A percentile compares a stretch with the other conserved stretches of the same genome.
phyloP scores from a whole-genome alignment of 1,140 invertebrate species.

The Ladona fulva region DNA sequence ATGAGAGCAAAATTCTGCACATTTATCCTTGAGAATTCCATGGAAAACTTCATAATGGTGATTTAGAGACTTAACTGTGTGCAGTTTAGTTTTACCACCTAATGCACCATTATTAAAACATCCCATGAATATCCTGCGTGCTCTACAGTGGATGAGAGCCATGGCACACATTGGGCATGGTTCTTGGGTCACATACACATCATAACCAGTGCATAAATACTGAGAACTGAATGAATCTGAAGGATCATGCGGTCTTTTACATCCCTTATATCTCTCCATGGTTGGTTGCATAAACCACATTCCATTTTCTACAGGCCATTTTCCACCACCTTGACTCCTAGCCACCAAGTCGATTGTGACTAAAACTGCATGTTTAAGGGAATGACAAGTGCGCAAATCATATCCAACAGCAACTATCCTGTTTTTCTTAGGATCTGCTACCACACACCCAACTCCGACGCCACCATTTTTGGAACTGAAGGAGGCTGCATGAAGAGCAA shows the following conservation, averaged over 20 bases:
- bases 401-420: constrained; percentile 56
- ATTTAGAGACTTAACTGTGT: constrained; percentile 70
- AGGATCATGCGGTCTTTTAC: neutral
- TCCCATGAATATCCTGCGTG: constrained; percentile 71
- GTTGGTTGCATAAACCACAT: neutral
- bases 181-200: constrained; percentile 72
- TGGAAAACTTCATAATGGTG: constrained; percentile 81
- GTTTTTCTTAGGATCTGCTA: constrained; percentile 55
- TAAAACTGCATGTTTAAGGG: constrained; percentile 78
- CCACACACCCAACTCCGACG: constrained; percentile 44
- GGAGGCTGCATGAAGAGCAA: constrained; percentile 46
- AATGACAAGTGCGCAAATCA: constrained; percentile 51
- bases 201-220: constrained; percentile 85
- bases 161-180: constrained; percentile 92
- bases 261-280: neutral
- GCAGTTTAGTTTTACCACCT: constrained; percentile 59
- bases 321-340: constrained; percentile 67
- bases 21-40: constrained; percentile 24
- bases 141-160: constrained; percentile 83
- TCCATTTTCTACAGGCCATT: constrained; percentile 45
- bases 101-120: constrained; percentile 54
- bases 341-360: constrained; percentile 78
- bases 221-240: neutral
- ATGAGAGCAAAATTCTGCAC: neutral
- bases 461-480: constrained; percentile 26